Percentiles rank a stretch among this genome's conserved stretches.
Conservation (phyloP, 2,888 invertebrate genomes). For the Cremastinae sp. region DNA sequence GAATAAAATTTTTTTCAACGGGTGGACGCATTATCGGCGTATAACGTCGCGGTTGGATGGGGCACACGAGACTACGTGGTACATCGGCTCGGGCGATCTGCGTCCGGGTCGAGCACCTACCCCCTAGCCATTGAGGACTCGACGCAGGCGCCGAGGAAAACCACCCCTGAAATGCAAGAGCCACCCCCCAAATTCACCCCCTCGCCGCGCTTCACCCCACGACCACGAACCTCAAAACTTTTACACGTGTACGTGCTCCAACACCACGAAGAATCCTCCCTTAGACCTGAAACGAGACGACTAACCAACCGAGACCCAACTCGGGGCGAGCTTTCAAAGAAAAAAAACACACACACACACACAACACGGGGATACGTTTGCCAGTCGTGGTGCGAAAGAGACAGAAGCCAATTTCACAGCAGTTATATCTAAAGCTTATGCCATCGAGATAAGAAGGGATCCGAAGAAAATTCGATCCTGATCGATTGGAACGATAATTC, state of each 20-base stretch:
- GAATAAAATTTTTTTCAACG: slow-evolving; percentile 8
- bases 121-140: slow-evolving; percentile 75
- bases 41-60: slow-evolving; percentile 37
- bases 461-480: slow-evolving; percentile 13
- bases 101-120: slow-evolving; percentile 78
- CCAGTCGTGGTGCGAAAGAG: background rate
- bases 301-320: slow-evolving; percentile 41
- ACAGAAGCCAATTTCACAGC: slow-evolving; percentile 41
- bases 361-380: slow-evolving; percentile 11
- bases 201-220: slow-evolving; percentile 33
- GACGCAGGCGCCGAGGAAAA: slow-evolving; percentile 76
- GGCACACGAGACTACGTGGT: slow-evolving; percentile 56
- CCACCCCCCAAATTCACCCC: slow-evolving; percentile 58
- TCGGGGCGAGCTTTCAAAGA: slow-evolving; percentile 4
- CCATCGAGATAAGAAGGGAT: background rate
- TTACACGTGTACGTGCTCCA: background rate
- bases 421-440: slow-evolving; percentile 22
- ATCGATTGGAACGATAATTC: background rate
- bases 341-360: too few species aligned
- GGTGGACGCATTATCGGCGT: slow-evolving; percentile 24
- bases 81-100: slow-evolving; percentile 69
- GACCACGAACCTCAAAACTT: background rate
- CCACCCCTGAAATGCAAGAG: slow-evolving; percentile 67
- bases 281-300: background rate
- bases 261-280: slow-evolving; percentile 1